Evolutionary conservation across 2,797 vertebrate species (phyloP), one percentile per base, ranked within the genome.

Genomic region (Dryobates pubescens): DNA sequence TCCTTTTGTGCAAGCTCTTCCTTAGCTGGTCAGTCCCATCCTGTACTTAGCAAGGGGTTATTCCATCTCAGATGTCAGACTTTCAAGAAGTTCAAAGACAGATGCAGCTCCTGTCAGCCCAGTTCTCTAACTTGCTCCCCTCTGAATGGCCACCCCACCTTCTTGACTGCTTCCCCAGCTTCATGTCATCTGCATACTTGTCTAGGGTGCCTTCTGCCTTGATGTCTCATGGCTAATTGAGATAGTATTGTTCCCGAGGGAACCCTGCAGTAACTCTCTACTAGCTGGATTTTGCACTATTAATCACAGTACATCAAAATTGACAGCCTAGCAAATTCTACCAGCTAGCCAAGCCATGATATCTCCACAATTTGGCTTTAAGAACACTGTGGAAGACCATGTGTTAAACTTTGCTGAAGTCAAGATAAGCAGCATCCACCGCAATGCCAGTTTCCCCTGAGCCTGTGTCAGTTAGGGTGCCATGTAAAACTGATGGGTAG

Each of bases 241-340:
- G 73, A 26, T 76, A 58, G 84, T 1, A 0, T 10, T 85, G 72
- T 20, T 80, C 51, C 43, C 0, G 0, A 23, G 82, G 70, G 67
- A 23, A 69, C 38, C 67, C 29, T 72, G 47, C 56, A 59, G 86
- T 78, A 77, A 38, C 75, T 71, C 13, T 45, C 72, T 87, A 56
- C 41, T 45, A 41, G 27, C 24, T 69, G 70, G 62, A 24, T 73
- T 93, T 87, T 26, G 59, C 59, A 1, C 36, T 38, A 0, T 32
- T 68, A 75, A 77, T 65, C 73, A 90, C 70, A 83, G 32, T 67
- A 45, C 45, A 85, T 71, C 30, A 64, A 38, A 84, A 36, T 41
- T 89, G 65, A 23, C 70, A 70, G 27, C 81, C 29, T 53, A 69
- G 43, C 45, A 59, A 49, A 23, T 83, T 74, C 58, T 74, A 30